A percentile compares a stretch with the other conserved stretches of the same genome.
Evolutionary conservation across 2,888 invertebrate species (phyloP).

Genomic region (Conus canariensis): DNA sequence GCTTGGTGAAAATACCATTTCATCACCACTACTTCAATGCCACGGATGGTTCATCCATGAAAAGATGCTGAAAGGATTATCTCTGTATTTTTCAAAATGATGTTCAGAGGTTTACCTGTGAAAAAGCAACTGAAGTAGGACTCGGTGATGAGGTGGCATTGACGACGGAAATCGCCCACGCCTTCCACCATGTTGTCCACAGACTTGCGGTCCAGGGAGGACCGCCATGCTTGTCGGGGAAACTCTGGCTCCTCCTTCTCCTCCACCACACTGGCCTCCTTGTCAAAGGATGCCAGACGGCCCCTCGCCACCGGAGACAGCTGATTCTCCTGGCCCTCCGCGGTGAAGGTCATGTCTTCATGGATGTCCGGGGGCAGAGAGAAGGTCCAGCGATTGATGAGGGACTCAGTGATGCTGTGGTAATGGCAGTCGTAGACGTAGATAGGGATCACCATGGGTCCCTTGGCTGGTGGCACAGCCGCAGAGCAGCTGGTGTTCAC

Average conservation of each 20-base stretch:
- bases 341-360: slow-evolving; percentile 73
- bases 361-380: slow-evolving; percentile 65
- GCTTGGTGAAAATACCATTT: too few species aligned
- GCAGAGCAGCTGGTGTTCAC: slow-evolving; percentile 49
- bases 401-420: slow-evolving; percentile 80
- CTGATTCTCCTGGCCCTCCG: slow-evolving; percentile 49
- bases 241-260: slow-evolving; percentile 50
- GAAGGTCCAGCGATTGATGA: slow-evolving; percentile 67
- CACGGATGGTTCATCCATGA: too few species aligned
- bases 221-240: slow-evolving; percentile 51
- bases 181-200: slow-evolving; percentile 64
- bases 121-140: slow-evolving; percentile 85
- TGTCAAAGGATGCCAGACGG: slow-evolving; percentile 51
- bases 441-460: slow-evolving; percentile 80
- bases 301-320: slow-evolving; percentile 41
- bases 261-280: slow-evolving; percentile 46
- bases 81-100: too few species aligned
- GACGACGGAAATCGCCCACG: slow-evolving; percentile 80
- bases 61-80: too few species aligned
- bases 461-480: slow-evolving; percentile 43
- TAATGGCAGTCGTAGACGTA: slow-evolving; percentile 86
- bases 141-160: slow-evolving; percentile 83
- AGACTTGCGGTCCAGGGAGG: slow-evolving; percentile 64
- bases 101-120: slow-evolving; percentile 65
- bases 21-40: too few species aligned